Evolutionary conservation across 2,797 vertebrate genomes (phyloP).

Genomic region (Danionella dracula): DNA sequence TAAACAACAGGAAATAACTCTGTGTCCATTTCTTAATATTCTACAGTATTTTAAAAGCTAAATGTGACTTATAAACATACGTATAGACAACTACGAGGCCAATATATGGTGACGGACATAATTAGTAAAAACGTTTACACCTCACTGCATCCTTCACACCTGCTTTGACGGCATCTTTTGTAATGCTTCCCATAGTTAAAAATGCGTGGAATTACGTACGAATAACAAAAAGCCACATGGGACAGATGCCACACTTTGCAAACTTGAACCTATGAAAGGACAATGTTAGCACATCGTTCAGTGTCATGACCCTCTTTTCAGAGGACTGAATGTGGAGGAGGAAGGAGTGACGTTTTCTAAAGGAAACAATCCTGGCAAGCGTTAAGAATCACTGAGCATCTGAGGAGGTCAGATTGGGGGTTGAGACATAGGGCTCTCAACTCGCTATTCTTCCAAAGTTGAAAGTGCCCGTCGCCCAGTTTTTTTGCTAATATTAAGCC

Average conservation of each 20-base stretch:
- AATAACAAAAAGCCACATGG: constrained; percentile 11
- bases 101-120: background rate
- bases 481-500: too few species aligned
- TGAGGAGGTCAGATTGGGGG: constrained; percentile 12
- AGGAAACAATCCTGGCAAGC: constrained; percentile 11
- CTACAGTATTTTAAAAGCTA: too few species aligned
- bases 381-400: constrained; percentile 1
- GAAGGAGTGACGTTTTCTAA: constrained; percentile 7
- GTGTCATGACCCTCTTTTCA: constrained; percentile 12
- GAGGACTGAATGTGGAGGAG: background rate
- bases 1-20: too few species aligned
- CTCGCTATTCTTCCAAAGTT: background rate
- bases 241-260: constrained; percentile 23
- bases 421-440: background rate
- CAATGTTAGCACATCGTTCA: background rate
- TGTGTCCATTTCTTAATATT: too few species aligned
- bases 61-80: too few species aligned
- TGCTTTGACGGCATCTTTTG: background rate
- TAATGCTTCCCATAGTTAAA: background rate
- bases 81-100: background rate
- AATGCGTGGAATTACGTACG: background rate
- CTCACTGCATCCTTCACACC: background rate
- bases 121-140: background rate
- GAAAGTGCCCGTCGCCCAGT: background rate
- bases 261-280: constrained; percentile 22